These are phyloP conservation scores for Drosophila falleni DNA, from an alignment of 2,888 invertebrate genomes.

Conservation along the genomic window DNA sequence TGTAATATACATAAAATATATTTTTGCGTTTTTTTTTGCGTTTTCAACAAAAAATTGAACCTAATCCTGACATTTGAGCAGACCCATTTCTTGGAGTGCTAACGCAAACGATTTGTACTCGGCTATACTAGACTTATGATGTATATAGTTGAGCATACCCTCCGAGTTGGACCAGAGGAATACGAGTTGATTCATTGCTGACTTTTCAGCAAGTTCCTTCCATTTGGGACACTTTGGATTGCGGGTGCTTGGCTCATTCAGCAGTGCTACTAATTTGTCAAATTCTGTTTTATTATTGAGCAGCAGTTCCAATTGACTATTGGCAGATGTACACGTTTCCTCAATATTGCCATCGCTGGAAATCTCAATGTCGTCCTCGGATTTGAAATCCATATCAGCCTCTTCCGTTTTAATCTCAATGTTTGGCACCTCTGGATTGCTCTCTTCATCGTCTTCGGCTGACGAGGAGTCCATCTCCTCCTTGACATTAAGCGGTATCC, in stretches of 20 bases:
- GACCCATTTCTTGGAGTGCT: constrained; percentile 58
- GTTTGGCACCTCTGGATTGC: constrained; percentile 39
- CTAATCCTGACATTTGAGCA: constrained; percentile 30
- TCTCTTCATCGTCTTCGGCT: constrained; percentile 81
- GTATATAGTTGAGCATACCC: constrained; percentile 86
- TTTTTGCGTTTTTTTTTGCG: neutral
- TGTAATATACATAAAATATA: constrained; percentile 2
- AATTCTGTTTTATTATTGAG: constrained; percentile 82
- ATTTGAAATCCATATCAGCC: neutral
- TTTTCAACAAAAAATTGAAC: neutral
- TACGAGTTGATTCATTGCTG: constrained; percentile 86
- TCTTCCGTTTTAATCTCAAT: constrained; percentile 38
- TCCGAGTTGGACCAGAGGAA: constrained; percentile 87
- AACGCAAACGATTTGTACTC: constrained; percentile 61
- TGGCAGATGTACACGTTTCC: neutral
- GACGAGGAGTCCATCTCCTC: constrained; percentile 76
- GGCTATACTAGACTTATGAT: constrained; percentile 59
- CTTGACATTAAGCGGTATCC: constrained; percentile 69
- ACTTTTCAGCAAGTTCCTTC: constrained; percentile 87
- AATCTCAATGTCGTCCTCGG: neutral
- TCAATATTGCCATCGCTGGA: neutral
- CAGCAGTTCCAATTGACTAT: constrained; percentile 59
- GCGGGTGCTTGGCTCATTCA: constrained; percentile 85
- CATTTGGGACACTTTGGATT: constrained; percentile 86
- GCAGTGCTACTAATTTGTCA: constrained; percentile 85